Percentiles rank a stretch among this genome's conserved stretches.
phyloP scores from a whole-genome alignment of 1,140 invertebrate genomes.

The Drosophila pseudoobscura region DNA sequence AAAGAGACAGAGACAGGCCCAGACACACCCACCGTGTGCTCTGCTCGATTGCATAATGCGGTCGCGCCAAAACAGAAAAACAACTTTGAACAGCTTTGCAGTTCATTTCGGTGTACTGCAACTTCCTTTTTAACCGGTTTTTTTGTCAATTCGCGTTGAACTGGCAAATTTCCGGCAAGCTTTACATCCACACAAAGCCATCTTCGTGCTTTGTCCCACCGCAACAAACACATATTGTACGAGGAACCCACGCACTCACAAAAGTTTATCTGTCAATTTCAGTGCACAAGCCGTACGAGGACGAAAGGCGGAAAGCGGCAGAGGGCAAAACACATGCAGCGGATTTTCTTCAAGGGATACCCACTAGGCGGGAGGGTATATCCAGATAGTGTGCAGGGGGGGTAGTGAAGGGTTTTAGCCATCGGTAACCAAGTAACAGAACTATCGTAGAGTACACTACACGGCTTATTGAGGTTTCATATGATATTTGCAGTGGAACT shows the following conservation, averaged over 20 bases:
- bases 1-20: neutral
- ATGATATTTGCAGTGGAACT: no score
- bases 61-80: constrained; percentile 52
- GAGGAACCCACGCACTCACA: constrained; percentile 25
- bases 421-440: neutral
- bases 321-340: constrained; percentile 13
- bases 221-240: constrained; percentile 1
- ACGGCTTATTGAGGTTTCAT: no score
- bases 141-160: constrained; percentile 55
- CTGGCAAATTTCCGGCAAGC: constrained; percentile 63
- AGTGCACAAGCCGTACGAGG: constrained; percentile 24
- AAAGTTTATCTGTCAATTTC: constrained; percentile 75
- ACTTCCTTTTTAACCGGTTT: constrained; percentile 42
- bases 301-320: neutral
- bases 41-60: constrained; percentile 68
- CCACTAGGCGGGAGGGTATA: neutral
- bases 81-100: constrained; percentile 64
- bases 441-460: neutral
- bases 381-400: no score
- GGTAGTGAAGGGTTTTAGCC: no score
- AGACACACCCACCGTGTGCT: constrained; percentile 6
- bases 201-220: constrained; percentile 21
- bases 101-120: constrained; percentile 59
- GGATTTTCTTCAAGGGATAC: constrained; percentile 13
- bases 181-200: constrained; percentile 52